Percentiles rank a stretch among this genome's conserved stretches.
phyloP scores from a whole-genome alignment of 2,888 invertebrate genomes.

The Cantharis rufa region DNA sequence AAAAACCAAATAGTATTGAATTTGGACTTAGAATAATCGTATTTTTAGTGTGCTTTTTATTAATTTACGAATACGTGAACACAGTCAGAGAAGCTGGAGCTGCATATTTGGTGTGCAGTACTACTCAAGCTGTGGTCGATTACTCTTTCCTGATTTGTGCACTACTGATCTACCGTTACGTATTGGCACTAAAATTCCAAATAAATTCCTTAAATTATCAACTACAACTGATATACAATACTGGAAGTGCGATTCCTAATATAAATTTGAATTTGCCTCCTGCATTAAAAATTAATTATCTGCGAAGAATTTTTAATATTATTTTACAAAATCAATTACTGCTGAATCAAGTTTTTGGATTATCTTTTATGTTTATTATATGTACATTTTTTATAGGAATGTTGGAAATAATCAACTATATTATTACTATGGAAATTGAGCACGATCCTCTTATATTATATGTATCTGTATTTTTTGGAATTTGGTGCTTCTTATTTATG shows the following conservation, averaged over 20 bases:
- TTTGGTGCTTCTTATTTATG: not conserved
- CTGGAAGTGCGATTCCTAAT: not conserved
- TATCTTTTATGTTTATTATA: not conserved
- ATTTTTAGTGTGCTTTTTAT: not conserved
- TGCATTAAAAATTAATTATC: not conserved
- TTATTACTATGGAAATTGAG: not conserved
- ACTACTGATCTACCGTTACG: not conserved
- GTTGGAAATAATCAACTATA: not conserved
- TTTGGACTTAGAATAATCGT: not conserved
- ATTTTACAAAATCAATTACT: not conserved
- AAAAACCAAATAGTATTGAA: not conserved
- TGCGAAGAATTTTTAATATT: not conserved
- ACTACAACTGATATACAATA: not conserved
- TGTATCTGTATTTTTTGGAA: not conserved
- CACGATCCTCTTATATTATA: not conserved
- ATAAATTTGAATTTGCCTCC: not conserved
- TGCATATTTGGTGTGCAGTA: not conserved
- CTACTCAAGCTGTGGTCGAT: not conserved
- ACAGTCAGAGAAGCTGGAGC: not conserved
- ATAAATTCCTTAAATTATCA: not conserved
- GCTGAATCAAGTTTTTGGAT: not conserved
- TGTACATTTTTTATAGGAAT: not conserved
- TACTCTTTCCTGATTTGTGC: not conserved
- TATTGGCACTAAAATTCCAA: not conserved
- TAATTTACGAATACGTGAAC: not conserved